A percentile compares a stretch with the other conserved stretches of the same genome.
Evolutionary conservation across 2,797 vertebrate species (phyloP).

Genomic region (Odontamblyopus rebecca): DNA sequence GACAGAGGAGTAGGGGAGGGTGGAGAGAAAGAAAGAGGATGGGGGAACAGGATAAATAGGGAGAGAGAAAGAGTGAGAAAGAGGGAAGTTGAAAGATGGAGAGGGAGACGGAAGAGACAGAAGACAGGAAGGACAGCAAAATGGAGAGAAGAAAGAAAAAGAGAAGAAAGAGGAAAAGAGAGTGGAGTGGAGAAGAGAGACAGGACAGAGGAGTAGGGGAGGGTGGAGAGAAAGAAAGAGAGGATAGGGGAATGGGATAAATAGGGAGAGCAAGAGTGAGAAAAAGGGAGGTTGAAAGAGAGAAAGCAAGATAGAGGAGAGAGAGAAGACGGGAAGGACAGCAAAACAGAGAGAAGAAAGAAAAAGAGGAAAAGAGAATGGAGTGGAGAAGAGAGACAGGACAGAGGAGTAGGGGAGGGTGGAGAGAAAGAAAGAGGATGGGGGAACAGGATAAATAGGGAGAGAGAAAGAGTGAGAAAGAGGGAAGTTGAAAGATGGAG

Average conservation of each 20-base stretch:
- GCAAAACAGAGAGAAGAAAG: not conserved
- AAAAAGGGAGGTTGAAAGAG: too few species aligned
- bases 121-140: too few species aligned
- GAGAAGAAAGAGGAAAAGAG: too few species aligned
- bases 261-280: not conserved
- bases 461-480: not conserved
- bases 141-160: too few species aligned
- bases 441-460: not conserved
- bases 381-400: not conserved
- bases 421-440: not conserved
- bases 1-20: too few species aligned
- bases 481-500: not conserved
- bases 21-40: not conserved
- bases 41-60: not conserved
- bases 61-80: not conserved
- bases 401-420: too few species aligned
- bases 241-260: not conserved
- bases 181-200: too few species aligned
- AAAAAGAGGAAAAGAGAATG: not conserved
- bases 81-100: not conserved
- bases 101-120: not conserved
- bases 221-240: not conserved
- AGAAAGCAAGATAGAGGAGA: not conserved
- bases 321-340: not conserved
- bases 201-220: too few species aligned